Conservation (phyloP, 2,113 vertebrate genomes). For the Camelus bactrianus region DNA sequence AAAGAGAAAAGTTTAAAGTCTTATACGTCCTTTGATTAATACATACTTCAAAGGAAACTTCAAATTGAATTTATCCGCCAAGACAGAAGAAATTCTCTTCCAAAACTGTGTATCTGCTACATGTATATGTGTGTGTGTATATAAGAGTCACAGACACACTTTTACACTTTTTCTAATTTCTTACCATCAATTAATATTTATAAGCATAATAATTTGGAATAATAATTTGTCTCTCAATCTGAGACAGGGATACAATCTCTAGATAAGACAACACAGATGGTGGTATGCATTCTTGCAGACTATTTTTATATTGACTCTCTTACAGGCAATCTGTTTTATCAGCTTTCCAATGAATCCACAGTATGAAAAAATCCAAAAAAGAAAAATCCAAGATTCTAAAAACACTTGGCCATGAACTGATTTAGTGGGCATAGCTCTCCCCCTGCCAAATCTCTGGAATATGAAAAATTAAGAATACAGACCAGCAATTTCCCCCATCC, state of each 20-base stretch:
- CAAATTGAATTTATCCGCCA: constrained; percentile 61
- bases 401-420: constrained; percentile 71
- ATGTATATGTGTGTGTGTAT: constrained; percentile 23
- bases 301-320: constrained; percentile 81
- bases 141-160: constrained; percentile 65
- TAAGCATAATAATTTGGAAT: constrained; percentile 82
- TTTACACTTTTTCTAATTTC: constrained; percentile 69
- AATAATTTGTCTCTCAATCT: constrained; percentile 43
- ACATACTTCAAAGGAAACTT: constrained; percentile 34
- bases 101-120: constrained; percentile 58
- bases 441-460: constrained; percentile 50
- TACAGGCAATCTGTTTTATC: constrained; percentile 79
- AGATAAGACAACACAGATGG: constrained; percentile 83
- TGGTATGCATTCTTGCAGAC: constrained; percentile 59
- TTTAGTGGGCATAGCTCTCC: constrained; percentile 43
- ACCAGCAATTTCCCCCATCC: constrained; percentile 35
- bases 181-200: constrained; percentile 80
- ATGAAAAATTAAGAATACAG: constrained; percentile 61
- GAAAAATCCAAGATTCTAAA: constrained; percentile 75
- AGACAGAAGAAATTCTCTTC: constrained; percentile 63
- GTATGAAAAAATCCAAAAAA: constrained; percentile 67
- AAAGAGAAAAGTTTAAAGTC: constrained; percentile 29
- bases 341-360: constrained; percentile 69
- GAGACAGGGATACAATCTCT: constrained; percentile 61
- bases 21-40: constrained; percentile 24